Evolutionary conservation across 2,797 vertebrate genomes (phyloP).

Genomic region (Dromococcyx pavoninus): DNA sequence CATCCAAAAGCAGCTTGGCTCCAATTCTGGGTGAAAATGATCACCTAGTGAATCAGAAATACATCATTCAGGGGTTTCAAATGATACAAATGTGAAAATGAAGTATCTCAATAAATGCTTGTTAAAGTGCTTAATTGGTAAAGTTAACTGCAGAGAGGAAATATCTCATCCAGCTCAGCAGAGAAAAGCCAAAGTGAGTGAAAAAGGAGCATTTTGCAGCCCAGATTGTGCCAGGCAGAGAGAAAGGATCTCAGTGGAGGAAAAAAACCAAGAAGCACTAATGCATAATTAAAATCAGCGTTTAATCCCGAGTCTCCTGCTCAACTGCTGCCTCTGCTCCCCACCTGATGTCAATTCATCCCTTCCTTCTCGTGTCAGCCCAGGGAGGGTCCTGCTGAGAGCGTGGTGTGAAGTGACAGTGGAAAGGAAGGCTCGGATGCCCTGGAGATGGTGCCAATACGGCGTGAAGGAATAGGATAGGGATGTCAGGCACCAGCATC

Average conservation of each 20-base stretch:
- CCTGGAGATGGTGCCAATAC: background rate
- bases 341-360: background rate
- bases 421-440: background rate
- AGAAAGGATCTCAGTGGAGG: background rate
- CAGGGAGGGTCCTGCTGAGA: background rate
- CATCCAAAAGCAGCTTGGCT: background rate
- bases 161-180: background rate
- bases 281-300: background rate
- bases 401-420: rapidly evolving
- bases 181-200: background rate
- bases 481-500: background rate
- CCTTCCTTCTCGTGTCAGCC: background rate
- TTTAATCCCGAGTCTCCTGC: background rate
- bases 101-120: background rate
- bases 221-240: background rate
- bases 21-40: background rate
- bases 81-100: background rate
- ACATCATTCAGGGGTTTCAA: background rate
- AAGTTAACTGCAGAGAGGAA: background rate
- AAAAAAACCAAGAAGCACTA: background rate
- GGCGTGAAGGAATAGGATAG: background rate
- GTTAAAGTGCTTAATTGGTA: background rate
- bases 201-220: background rate
- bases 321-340: background rate
- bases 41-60: background rate